phyloP scores from a whole-genome alignment of 2,888 invertebrate genomes.

The Atethmia centrago region DNA sequence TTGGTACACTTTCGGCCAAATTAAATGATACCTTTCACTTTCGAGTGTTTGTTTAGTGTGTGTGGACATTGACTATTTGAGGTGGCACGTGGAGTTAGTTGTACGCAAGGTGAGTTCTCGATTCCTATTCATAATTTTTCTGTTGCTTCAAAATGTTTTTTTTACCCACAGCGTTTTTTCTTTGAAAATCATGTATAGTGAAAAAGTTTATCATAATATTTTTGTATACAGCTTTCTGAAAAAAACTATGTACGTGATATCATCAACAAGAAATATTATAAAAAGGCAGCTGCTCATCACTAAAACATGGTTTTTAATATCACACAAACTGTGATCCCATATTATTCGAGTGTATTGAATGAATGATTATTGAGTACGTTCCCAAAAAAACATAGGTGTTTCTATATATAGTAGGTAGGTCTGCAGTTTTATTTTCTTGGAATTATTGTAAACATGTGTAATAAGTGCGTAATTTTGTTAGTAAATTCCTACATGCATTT shows the following conservation, averaged over 20 bases:
- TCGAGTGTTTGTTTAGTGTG: constrained; percentile 75
- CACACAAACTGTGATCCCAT: not conserved
- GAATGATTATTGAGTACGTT: constrained; percentile 45
- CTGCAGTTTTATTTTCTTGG: not conserved
- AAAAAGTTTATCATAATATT: constrained; percentile 14
- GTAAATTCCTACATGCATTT: not conserved
- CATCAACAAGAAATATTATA: not conserved
- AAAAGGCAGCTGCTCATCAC: not conserved
- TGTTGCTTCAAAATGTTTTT: not conserved
- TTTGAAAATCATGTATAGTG: no score
- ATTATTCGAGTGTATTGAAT: constrained; percentile 41
- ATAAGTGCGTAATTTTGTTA: not conserved
- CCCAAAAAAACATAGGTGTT: constrained; percentile 22
- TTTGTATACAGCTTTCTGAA: not conserved
- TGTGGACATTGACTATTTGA: constrained; percentile 72
- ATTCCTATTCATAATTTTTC: constrained; percentile 25
- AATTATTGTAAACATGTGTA: not conserved
- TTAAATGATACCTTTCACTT: constrained; percentile 58
- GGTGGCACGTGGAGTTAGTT: constrained; percentile 71
- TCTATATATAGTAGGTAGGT: no score
- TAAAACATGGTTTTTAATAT: constrained; percentile 22
- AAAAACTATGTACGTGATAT: not conserved
- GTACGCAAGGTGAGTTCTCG: constrained; percentile 72
- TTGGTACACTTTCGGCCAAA: constrained; percentile 53
- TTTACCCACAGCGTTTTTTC: not conserved